phyloP scores from a whole-genome alignment of 2,797 vertebrate genomes.

The Chrysocyon brachyurus region DNA sequence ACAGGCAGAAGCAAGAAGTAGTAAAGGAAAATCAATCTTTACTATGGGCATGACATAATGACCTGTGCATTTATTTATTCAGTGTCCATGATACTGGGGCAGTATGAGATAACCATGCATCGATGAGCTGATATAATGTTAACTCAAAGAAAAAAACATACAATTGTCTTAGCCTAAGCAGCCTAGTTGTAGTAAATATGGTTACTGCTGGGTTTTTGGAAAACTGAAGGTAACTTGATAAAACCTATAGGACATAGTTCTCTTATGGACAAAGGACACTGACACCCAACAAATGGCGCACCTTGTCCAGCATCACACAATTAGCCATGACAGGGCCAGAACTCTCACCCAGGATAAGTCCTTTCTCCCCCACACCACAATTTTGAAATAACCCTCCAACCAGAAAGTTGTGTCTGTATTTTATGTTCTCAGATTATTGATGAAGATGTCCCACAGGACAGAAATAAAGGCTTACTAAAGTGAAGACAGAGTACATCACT shows the following conservation, averaged over 20 bases:
- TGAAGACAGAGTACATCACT: slow-evolving; percentile 31
- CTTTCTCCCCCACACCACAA: neutral
- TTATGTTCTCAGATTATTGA: slow-evolving; percentile 65
- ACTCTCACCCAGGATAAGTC: neutral
- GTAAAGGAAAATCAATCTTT: neutral
- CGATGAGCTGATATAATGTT: neutral
- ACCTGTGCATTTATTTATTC: neutral
- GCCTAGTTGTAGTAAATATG: neutral
- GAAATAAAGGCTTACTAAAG: slow-evolving; percentile 63
- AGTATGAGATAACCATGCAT: neutral
- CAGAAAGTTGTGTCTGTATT: slow-evolving; percentile 40
- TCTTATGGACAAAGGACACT: neutral
- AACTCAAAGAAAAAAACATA: slow-evolving; percentile 59
- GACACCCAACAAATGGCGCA: neutral
- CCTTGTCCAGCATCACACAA: neutral
- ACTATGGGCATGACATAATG: neutral
- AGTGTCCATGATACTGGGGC: neutral
- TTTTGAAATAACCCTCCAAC: slow-evolving; percentile 46
- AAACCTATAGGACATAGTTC: neutral
- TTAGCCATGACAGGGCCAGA: neutral
- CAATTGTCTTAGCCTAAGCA: neutral
- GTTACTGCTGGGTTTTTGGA: neutral
- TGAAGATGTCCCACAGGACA: slow-evolving; percentile 47
- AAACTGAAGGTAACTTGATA: neutral
- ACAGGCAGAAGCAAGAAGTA: slow-evolving; percentile 36